A percentile compares a stretch with the other conserved stretches of the same genome.
Conservation (phyloP, 2,888 invertebrate species). For the Melanophora roralis region DNA sequence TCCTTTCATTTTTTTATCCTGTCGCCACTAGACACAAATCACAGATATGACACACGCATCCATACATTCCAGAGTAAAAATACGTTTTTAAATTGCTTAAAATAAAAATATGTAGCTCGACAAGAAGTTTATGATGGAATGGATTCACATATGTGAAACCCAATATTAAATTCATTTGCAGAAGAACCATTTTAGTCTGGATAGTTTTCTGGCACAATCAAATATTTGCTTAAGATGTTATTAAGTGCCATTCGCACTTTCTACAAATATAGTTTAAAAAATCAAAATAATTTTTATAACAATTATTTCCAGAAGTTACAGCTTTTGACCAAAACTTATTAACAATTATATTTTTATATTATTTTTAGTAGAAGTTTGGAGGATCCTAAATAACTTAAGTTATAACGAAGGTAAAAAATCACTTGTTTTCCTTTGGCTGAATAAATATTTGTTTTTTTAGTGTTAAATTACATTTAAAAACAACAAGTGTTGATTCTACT, state of each 20-base stretch:
- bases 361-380: no score
- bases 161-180: constrained; percentile 33
- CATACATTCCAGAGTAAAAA: constrained; percentile 16
- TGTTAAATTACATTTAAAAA: no score
- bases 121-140: constrained; percentile 48
- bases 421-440: no score
- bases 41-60: constrained; percentile 16
- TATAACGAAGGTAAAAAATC: no score
- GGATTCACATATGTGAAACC: constrained; percentile 52
- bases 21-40: constrained; percentile 16
- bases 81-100: neutral
- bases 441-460: no score
- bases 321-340: no score
- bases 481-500: no score
- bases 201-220: constrained; percentile 9
- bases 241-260: constrained; percentile 5
- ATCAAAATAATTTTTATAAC: no score
- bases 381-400: no score
- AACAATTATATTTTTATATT: no score
- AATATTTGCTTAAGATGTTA: constrained; percentile 23
- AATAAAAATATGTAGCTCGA: constrained; percentile 16
- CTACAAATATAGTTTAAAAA: no score
- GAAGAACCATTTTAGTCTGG: neutral
- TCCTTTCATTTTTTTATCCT: neutral
- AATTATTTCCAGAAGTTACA: no score